Evolutionary conservation across 2,113 vertebrate genomes (phyloP).

Genomic region (Tachysurus fulvidraco): DNA sequence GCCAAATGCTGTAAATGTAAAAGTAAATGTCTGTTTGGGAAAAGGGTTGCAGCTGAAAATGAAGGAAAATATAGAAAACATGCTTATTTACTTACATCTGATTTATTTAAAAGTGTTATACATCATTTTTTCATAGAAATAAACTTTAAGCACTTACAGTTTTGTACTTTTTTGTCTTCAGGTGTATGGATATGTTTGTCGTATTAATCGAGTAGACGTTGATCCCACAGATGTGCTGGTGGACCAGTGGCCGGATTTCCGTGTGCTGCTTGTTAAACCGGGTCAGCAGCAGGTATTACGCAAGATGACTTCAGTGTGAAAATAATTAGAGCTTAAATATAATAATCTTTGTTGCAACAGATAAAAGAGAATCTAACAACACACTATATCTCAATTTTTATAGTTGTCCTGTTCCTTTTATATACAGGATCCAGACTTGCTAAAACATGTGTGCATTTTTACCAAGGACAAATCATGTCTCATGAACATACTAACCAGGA

Average conservation of each 20-base stretch:
- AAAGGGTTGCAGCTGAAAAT: no score
- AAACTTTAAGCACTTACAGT: not conserved
- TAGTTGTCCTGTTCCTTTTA: not conserved
- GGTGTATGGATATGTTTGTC: conserved; percentile 60
- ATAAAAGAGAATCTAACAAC: not conserved
- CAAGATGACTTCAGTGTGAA: not conserved
- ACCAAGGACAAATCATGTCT: conserved; percentile 57
- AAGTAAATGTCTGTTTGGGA: no score
- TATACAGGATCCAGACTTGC: conserved; percentile 57
- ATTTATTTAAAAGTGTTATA: no score
- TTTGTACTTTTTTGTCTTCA: conserved; percentile 28
- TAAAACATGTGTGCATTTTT: conserved; percentile 59
- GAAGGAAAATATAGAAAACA: no score
- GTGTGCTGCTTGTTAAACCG: conserved; percentile 58
- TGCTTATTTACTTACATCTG: no score
- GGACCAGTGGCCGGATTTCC: conserved; percentile 69
- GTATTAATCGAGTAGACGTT: conserved; percentile 44
- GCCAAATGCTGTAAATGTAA: no score
- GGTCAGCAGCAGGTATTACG: conserved; percentile 35
- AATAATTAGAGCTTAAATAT: not conserved
- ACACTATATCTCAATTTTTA: not conserved
- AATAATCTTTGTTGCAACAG: not conserved
- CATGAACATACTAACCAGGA: conserved; percentile 47
- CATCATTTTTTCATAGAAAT: no score
- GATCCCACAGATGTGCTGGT: conserved; percentile 57